Evolutionary conservation across 2,797 vertebrate species (phyloP).

Genomic region (Phrynocephalus vlangalii): DNA sequence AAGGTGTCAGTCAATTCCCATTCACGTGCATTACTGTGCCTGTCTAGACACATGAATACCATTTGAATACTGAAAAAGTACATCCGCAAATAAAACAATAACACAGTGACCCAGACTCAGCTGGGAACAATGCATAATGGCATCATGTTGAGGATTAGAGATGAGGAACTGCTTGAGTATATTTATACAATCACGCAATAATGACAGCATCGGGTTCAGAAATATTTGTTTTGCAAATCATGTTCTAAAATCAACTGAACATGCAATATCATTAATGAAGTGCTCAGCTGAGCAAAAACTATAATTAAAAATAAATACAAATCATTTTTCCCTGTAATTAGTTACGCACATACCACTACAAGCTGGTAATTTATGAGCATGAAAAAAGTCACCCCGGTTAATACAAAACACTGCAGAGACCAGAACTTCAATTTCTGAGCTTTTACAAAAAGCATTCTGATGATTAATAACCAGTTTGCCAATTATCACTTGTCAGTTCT

Average conservation of each 20-base stretch:
- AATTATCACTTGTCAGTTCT: conserved; percentile 43
- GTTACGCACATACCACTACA: conserved; percentile 58
- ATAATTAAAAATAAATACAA: conserved; percentile 78
- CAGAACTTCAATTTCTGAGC: conserved; percentile 46
- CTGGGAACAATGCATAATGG: conserved; percentile 31
- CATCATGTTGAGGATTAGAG: conserved; percentile 27
- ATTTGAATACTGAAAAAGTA: conserved; percentile 2
- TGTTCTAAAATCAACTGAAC: conserved; percentile 61
- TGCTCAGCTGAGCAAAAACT: conserved; percentile 70
- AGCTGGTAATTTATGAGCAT: conserved; percentile 61
- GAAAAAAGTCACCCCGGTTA: conserved; percentile 52
- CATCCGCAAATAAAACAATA: background rate
- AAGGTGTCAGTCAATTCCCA: background rate
- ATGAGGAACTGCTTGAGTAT: background rate
- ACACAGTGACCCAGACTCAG: background rate
- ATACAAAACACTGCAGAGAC: conserved; percentile 57
- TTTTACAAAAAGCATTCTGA: conserved; percentile 52
- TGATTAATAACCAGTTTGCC: conserved; percentile 43
- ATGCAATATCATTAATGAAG: conserved; percentile 69
- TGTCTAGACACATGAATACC: background rate
- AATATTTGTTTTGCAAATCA: conserved; percentile 65
- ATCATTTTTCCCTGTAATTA: conserved; percentile 64
- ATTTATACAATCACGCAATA: conserved; percentile 46
- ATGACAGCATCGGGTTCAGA: conserved; percentile 50
- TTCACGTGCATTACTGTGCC: background rate